Evolutionary conservation across 2,113 vertebrate genomes (phyloP).

Genomic region (Labeo catla): DNA sequence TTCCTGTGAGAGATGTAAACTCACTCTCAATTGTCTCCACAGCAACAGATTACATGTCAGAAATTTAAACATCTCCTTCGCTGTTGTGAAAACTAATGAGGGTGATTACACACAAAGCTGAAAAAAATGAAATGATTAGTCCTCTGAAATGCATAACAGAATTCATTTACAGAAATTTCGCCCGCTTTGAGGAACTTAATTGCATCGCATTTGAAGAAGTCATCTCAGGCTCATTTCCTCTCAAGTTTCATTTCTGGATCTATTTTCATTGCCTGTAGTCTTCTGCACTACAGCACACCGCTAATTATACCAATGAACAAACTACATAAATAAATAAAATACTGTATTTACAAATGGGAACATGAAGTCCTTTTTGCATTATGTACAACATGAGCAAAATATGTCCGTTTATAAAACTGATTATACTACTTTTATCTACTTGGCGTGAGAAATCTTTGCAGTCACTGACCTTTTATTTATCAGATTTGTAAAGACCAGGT

Average conservation of each 20-base stretch:
- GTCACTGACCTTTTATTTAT: not conserved
- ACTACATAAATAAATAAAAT: not conserved
- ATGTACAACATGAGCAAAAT: not conserved
- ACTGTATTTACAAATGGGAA: not conserved
- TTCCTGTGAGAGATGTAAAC: constrained; percentile 32
- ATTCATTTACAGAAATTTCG: constrained; percentile 1
- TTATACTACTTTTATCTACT: not conserved
- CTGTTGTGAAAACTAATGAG: constrained; percentile 41
- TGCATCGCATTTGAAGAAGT: constrained; percentile 30
- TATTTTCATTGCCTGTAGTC: not conserved
- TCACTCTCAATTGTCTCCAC: constrained; percentile 30
- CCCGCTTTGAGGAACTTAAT: constrained; percentile 15
- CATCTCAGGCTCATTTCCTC: not conserved
- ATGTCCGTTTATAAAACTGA: not conserved
- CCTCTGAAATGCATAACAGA: constrained; percentile 35
- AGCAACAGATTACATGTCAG: constrained; percentile 45
- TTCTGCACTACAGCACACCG: not conserved
- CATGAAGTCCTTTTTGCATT: not conserved
- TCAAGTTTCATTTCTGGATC: constrained; percentile 8
- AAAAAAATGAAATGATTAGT: constrained; percentile 33
- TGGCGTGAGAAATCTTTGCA: not conserved
- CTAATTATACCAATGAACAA: not conserved
- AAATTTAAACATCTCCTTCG: constrained; percentile 35
- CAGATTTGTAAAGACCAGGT: too few species aligned
- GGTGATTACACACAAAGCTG: constrained; percentile 22